Conservation (phyloP, 2,888 invertebrate genomes). For the Branchellion lobata region DNA sequence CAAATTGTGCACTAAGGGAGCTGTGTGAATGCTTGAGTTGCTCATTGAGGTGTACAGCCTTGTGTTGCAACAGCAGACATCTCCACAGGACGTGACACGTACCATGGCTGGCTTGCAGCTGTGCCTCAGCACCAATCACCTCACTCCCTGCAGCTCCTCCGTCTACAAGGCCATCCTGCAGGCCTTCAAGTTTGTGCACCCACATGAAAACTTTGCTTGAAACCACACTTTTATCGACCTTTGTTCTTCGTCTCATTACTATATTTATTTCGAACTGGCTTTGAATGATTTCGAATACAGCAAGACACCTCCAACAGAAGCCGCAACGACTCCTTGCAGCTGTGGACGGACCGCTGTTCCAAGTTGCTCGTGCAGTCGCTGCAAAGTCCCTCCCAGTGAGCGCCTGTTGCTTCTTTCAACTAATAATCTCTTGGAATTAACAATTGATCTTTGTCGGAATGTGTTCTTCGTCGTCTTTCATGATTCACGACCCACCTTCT, state of each 20-base stretch:
- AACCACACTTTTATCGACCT: background rate
- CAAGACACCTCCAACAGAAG: background rate
- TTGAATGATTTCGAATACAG: background rate
- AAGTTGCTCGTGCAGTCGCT: no score
- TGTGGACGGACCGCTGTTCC: no score
- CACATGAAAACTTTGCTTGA: background rate
- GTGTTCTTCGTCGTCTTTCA: background rate
- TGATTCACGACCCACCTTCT: background rate
- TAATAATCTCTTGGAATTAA: background rate
- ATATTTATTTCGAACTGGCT: background rate
- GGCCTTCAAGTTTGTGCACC: slow-evolving; percentile 34
- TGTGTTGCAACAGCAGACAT: no score
- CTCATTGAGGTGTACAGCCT: no score
- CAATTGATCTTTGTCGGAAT: background rate
- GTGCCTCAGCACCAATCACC: slow-evolving; percentile 62
- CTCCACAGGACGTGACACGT: background rate
- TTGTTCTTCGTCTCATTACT: slow-evolving; percentile 7
- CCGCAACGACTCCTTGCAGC: no score
- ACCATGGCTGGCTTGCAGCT: slow-evolving; percentile 53
- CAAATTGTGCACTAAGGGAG: no score
- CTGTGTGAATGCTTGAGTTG: no score
- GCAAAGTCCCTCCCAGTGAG: no score
- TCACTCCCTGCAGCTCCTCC: slow-evolving; percentile 69
- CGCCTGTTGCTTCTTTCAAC: no score
- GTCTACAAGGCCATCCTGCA: slow-evolving; percentile 63